A percentile compares a stretch with the other conserved stretches of the same genome.
Evolutionary conservation across 2,888 invertebrate species (phyloP).

Genomic region (Cephus sareptanus): DNA sequence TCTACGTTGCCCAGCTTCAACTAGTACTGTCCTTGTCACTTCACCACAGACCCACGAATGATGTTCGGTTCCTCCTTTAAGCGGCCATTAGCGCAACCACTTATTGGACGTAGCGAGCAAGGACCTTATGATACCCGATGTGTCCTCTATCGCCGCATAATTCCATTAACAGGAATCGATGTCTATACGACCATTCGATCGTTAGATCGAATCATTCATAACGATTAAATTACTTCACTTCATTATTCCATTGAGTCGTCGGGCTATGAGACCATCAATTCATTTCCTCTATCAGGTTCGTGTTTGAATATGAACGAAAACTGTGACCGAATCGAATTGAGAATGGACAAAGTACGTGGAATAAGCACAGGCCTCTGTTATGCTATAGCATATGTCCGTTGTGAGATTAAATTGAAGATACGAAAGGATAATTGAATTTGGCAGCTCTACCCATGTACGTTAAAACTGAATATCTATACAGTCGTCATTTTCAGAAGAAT

Average conservation of each 20-base stretch:
- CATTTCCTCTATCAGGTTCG: neutral
- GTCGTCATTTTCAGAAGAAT: neutral
- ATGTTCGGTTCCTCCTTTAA: constrained; percentile 33
- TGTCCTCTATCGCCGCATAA: constrained; percentile 26
- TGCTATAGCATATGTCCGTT: neutral
- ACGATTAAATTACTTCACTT: neutral
- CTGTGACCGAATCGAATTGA: neutral
- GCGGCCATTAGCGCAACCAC: constrained; percentile 35
- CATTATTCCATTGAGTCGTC: neutral
- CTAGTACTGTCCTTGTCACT: neutral
- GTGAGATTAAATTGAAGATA: neutral
- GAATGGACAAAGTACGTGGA: neutral
- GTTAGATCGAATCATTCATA: neutral
- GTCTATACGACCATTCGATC: neutral
- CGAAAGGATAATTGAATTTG: neutral
- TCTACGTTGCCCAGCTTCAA: neutral
- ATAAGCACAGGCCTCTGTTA: neutral
- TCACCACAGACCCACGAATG: constrained; percentile 15
- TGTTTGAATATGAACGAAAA: neutral
- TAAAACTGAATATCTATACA: neutral
- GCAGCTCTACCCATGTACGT: neutral
- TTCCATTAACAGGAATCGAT: constrained; percentile 37
- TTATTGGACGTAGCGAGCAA: constrained; percentile 31
- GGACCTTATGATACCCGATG: constrained; percentile 23
- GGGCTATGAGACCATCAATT: neutral